Base-by-base conservation (phyloP, 2,888 invertebrate species). In the Onchidella celtica region DNA sequence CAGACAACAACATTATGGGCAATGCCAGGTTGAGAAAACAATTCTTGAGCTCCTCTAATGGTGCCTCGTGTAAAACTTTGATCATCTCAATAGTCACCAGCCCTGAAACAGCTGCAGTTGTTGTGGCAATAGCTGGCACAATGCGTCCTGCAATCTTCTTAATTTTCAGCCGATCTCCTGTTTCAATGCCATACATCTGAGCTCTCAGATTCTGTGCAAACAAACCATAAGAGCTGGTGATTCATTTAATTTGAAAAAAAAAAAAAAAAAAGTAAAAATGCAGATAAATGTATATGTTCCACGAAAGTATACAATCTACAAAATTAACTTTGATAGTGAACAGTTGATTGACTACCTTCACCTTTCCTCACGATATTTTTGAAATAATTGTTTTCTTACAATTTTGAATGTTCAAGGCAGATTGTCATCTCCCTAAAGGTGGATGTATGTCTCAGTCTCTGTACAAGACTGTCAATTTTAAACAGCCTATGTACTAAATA, bases 81-180 rank as follows among this genome's bases (percentile, higher is more conserved):
- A 93, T 76, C 79, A 93, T 79, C 83, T 93, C 93, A 47, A 93
- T 83, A 4, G 91, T 87, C 24, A 92, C 93, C 84, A 94, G 88
- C 9, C 93, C 93, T n/a, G 93, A 91, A 4, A 94, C 93, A 66
- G 92, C 89, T 27, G 93, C 93, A 14, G 93, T 94, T n/a, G 93
- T 94, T 3, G 93, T 94, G 72, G 93, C 93, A 61, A 94, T 94
- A 79, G 94, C 94, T 4, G 94, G 94, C 6, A 93, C 92, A 63
- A 94, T 94, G 36, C 90, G 88, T 2, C 93, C 93, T n/a, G 93
- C 93, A 24, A 94, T 93, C 32, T 90, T 88, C 84, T 93, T 92
- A 24, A 91, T 89, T 83, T 91, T 92, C 68, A 92, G 87, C 61
- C 92, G 86, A 81, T 93, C 93, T 40, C 88, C 89, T 24, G 76